These are phyloP conservation scores for Oryctes rhinoceros DNA, from an alignment of 1,140 invertebrate species.

Conservation along the genomic window DNA sequence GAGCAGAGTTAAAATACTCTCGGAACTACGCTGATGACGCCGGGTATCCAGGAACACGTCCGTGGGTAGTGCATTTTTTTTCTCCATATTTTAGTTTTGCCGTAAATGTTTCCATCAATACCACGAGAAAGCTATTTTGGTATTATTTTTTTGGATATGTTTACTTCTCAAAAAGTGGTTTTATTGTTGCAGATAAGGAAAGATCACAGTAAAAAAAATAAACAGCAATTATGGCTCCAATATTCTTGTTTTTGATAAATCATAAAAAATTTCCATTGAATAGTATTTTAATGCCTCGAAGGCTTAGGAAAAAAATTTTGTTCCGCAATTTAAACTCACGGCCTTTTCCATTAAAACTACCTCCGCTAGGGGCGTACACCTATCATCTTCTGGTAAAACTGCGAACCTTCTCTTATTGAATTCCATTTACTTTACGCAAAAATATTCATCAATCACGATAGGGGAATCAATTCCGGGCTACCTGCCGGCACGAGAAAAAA, in stretches of 20 bases:
- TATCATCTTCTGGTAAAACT: conserved; percentile 15
- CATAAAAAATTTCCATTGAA: background rate
- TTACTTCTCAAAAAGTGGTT: too few relatives aligned
- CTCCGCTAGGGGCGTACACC: background rate
- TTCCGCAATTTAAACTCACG: background rate
- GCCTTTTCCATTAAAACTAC: background rate
- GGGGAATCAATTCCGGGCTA: conserved; percentile 22
- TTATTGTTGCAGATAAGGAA: too few relatives aligned
- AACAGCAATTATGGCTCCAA: background rate
- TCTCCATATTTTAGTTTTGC: too few relatives aligned
- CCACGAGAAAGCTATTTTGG: too few relatives aligned
- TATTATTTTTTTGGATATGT: too few relatives aligned
- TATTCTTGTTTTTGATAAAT: background rate
- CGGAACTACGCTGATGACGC: too few relatives aligned
- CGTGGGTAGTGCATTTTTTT: too few relatives aligned
- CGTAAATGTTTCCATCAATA: too few relatives aligned
- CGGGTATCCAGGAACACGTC: too few relatives aligned
- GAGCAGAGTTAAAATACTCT: too few relatives aligned
- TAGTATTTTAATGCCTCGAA: background rate
- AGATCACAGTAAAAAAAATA: background rate
- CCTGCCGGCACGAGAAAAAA: conserved; percentile 29
- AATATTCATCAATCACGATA: conserved; percentile 35
- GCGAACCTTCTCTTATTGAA: conserved; percentile 19
- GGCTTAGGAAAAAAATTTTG: background rate
- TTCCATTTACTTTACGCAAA: conserved; percentile 29